These are phyloP conservation scores for Caenorhabditis wallacei DNA, from an alignment of 2,888 invertebrate genomes.

Conservation along the genomic window DNA sequence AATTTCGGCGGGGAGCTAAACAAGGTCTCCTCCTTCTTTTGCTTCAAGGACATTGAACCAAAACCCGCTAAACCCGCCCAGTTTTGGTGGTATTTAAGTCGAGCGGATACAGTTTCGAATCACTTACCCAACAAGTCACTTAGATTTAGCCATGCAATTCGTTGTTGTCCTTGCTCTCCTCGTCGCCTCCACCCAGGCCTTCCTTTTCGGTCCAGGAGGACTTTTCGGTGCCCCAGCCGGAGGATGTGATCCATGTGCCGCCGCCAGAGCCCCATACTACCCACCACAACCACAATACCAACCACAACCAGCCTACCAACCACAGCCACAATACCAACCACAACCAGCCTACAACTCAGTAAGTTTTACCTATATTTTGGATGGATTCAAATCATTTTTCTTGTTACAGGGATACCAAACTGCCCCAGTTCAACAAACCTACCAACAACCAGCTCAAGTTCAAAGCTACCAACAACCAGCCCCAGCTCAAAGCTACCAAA, in stretches of 20 bases:
- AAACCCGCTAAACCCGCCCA: constrained; percentile 50
- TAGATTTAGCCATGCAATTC: constrained; percentile 54
- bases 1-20: constrained; percentile 37
- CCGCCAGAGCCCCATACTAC: constrained; percentile 55
- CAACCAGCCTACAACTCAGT: constrained; percentile 37
- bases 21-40: constrained; percentile 32
- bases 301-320: constrained; percentile 46
- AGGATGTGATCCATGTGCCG: constrained; percentile 66
- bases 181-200: constrained; percentile 61
- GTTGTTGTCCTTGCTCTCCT: constrained; percentile 49
- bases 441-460: constrained; percentile 54
- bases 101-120: not conserved
- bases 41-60: constrained; percentile 57
- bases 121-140: constrained; percentile 46
- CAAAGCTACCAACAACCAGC: constrained; percentile 53
- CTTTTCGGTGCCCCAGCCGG: constrained; percentile 64
- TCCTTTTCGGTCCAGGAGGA: constrained; percentile 67
- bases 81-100: constrained; percentile 29
- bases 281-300: constrained; percentile 51
- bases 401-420: constrained; percentile 43
- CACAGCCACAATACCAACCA: constrained; percentile 50
- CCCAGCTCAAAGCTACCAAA: constrained; percentile 46
- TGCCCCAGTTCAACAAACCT: constrained; percentile 40
- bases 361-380: not conserved
- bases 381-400: not conserved